Conservation (phyloP, 92 coral and sea anemone species). For the Bergia puertoricense region DNA sequence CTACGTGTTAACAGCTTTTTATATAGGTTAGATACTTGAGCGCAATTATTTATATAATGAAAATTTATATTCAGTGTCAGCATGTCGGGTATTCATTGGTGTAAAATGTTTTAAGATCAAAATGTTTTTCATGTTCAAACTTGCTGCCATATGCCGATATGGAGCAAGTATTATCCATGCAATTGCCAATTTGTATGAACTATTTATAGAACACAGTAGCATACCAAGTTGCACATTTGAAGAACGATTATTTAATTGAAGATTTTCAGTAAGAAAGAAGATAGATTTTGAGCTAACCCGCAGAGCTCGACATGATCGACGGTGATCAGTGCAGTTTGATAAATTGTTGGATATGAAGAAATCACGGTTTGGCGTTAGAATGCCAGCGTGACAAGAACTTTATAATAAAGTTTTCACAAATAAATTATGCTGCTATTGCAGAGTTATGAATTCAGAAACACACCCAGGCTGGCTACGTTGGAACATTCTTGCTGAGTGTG, state of each 20-base stretch:
- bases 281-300: background rate
- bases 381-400: background rate
- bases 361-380: background rate
- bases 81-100: background rate
- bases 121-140: background rate
- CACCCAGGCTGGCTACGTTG: too few species aligned
- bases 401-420: background rate
- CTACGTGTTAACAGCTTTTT: background rate
- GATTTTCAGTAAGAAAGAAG: background rate
- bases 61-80: background rate
- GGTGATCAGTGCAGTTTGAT: background rate
- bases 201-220: background rate
- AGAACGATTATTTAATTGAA: background rate
- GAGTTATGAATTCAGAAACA: background rate
- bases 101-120: background rate
- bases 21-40: background rate
- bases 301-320: background rate
- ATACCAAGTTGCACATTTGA: background rate
- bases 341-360: constrained; percentile 4
- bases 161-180: background rate
- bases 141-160: background rate
- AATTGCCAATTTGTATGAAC: background rate
- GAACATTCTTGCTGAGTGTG: too few species aligned
- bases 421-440: background rate
- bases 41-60: background rate